A percentile compares a stretch with the other conserved stretches of the same genome.
phyloP scores from a whole-genome alignment of 2,797 vertebrate species.

The Microctenopoma lineatum region DNA sequence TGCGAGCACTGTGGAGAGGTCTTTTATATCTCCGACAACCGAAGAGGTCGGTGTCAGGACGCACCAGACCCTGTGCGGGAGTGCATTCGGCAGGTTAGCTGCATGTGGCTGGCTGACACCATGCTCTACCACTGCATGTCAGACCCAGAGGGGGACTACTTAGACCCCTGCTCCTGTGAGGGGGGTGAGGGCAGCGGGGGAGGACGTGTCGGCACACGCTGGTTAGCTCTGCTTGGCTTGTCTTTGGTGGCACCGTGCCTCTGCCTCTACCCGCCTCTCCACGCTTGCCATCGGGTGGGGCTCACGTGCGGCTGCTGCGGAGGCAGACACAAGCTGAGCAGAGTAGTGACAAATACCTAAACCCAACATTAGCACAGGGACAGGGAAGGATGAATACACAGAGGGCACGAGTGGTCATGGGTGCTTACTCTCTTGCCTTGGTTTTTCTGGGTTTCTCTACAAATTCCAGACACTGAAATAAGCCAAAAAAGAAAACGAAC shows the following conservation, averaged over 20 bases:
- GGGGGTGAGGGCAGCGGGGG: slow-evolving; percentile 84
- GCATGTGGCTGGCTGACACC: slow-evolving; percentile 98
- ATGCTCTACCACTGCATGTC: slow-evolving; percentile 99
- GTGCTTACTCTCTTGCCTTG: slow-evolving; percentile 66
- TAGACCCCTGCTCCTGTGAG: slow-evolving; percentile 96
- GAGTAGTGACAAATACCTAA: slow-evolving; percentile 35
- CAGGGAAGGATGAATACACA: slow-evolving; percentile 62
- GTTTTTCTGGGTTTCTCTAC: slow-evolving; percentile 73
- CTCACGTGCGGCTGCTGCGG: slow-evolving; percentile 94
- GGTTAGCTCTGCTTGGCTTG: slow-evolving; percentile 95
- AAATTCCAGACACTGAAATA: slow-evolving; percentile 81
- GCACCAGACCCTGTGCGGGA: slow-evolving; percentile 91
- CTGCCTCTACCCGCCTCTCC: slow-evolving; percentile 97
- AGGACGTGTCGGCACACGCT: slow-evolving; percentile 94
- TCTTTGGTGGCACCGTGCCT: slow-evolving; percentile 96
- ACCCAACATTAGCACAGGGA: slow-evolving; percentile 75
- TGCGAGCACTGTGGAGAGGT: slow-evolving; percentile 95
- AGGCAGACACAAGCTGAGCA: slow-evolving; percentile 94
- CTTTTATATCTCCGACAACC: slow-evolving; percentile 91
- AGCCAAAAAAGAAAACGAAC: slow-evolving; percentile 75
- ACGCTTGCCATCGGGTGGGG: slow-evolving; percentile 93
- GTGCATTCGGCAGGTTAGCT: slow-evolving; percentile 93
- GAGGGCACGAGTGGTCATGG: slow-evolving; percentile 51
- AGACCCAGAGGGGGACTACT: slow-evolving; percentile 97
- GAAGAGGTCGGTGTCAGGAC: slow-evolving; percentile 92